phyloP scores from a whole-genome alignment of 2,888 invertebrate species.

The Petrolisthes manimaculis region DNA sequence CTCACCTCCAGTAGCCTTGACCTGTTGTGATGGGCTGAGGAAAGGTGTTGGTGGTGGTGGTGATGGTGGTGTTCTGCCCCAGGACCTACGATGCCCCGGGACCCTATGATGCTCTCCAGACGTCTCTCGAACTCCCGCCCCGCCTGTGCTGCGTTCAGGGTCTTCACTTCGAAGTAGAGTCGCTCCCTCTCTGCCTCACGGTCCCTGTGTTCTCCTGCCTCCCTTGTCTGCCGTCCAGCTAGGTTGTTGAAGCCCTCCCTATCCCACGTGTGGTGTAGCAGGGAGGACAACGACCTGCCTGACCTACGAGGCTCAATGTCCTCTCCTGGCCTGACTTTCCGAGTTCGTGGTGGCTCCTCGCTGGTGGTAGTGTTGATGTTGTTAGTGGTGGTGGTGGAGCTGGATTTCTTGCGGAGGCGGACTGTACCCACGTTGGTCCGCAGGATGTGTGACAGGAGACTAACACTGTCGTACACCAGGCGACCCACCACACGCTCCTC shows the following conservation, averaged over 20 bases:
- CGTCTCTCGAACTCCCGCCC: constrained; percentile 50
- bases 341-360: not conserved
- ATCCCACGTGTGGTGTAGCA: not conserved
- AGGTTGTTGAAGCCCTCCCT: not conserved
- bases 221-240: not conserved
- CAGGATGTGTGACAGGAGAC: constrained; percentile 59
- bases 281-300: not conserved
- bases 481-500: constrained; percentile 41
- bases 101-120: constrained; percentile 57
- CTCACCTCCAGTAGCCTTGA: constrained; percentile 46
- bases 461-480: constrained; percentile 62
- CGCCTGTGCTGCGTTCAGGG: constrained; percentile 37
- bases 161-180: constrained; percentile 61
- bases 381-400: not conserved
- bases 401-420: constrained; percentile 20
- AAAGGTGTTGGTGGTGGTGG: not conserved
- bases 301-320: not conserved
- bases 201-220: constrained; percentile 7
- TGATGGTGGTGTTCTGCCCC: not conserved
- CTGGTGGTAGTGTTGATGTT: not conserved
- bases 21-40: constrained; percentile 14
- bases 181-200: constrained; percentile 50
- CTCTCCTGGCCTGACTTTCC: not conserved
- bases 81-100: constrained; percentile 27
- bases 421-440: constrained; percentile 52